Evolutionary conservation across 2,888 invertebrate species (phyloP), one percentile per base, ranked within the genome.

Genomic region (Plagodis pulveraria): DNA sequence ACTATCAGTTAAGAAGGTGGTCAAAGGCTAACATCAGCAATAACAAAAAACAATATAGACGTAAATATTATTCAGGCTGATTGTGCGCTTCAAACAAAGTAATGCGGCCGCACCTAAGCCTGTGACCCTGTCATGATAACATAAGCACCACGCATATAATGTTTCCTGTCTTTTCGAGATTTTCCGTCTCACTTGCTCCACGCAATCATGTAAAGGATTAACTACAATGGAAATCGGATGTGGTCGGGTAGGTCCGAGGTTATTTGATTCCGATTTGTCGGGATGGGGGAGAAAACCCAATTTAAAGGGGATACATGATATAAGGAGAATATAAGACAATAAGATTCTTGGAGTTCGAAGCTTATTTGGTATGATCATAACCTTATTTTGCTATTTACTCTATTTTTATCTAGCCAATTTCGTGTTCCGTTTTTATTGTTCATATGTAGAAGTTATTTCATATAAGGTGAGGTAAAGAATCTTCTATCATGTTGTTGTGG

Each of bases 181-280:
- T 76, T 76, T 76, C 72, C 71, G 63, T 74, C 73, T 73, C 76
- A 74, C 69, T 77, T 72, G 9, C 12, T 34, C 63, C 54, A 32
- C 42, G 65, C 61, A 58, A 65, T 64, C 69, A 65, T 71, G 69
- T 70, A 70, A 65, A 49, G 71, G 78, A 74, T 76, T 72, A 76
- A 70, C 69, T 70, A 71, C 75, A 72, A 76, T 76, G 57, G 59
- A 64, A 65, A 73, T 69, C 58, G 59, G 44, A 66, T 69, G 63
- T 63, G 64, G 62, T 48, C 40, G 63, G 68, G 68, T 65, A 65
- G 68, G 63, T 65, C 65, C 65, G 57, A 60, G 59, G 64, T 65
- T 62, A 74, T 69, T 67, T 65, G 68, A 71, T 70, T 72, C 64
- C 62, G 52, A 66, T 70, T 70, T 66, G 48, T 58, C 45, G 58